phyloP scores from a whole-genome alignment of 2,113 vertebrate species.

The Spea bombifrons region DNA sequence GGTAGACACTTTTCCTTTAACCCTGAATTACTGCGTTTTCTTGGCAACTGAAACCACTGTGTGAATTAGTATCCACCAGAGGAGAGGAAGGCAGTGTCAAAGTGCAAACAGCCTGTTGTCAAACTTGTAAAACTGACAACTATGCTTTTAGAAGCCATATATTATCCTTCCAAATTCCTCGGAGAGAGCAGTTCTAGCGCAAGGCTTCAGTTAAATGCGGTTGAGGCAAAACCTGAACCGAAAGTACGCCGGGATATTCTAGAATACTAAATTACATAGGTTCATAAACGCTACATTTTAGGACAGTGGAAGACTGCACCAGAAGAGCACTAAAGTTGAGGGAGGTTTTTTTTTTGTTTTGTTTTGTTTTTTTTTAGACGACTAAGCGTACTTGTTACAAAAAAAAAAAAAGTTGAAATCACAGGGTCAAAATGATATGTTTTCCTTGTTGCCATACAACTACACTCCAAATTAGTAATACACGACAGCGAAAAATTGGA shows the following conservation, averaged over 20 bases:
- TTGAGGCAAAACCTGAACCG: not conserved
- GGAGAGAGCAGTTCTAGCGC: conserved; percentile 3
- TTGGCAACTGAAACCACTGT: not conserved
- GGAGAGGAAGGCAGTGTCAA: conserved; percentile 12
- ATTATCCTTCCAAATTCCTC: not conserved
- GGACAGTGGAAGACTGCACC: not conserved
- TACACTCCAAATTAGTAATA: conserved; percentile 24
- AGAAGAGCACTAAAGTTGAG: not conserved
- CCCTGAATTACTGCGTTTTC: not conserved
- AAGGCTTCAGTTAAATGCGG: conserved; percentile 4
- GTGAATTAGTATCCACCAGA: conserved; percentile 9
- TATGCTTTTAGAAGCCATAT: conserved; percentile 26
- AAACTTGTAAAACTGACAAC: conserved; percentile 30
- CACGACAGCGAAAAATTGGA: conserved; percentile 12
- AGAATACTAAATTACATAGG: conserved; percentile 32
- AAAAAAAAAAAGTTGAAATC: not conserved
- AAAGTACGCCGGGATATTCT: conserved; percentile 15
- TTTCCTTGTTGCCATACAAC: conserved; percentile 31
- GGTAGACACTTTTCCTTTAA: too few relatives aligned
- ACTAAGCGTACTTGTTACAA: not conserved
- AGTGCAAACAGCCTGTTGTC: conserved; percentile 19
- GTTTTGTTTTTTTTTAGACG: too few relatives aligned
- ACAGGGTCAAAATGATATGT: conserved; percentile 30
- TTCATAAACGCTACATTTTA: conserved; percentile 17
- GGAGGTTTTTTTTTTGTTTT: not conserved